Conservation (phyloP, 2,113 vertebrate species). For the Craseonycteris thonglongyai region DNA sequence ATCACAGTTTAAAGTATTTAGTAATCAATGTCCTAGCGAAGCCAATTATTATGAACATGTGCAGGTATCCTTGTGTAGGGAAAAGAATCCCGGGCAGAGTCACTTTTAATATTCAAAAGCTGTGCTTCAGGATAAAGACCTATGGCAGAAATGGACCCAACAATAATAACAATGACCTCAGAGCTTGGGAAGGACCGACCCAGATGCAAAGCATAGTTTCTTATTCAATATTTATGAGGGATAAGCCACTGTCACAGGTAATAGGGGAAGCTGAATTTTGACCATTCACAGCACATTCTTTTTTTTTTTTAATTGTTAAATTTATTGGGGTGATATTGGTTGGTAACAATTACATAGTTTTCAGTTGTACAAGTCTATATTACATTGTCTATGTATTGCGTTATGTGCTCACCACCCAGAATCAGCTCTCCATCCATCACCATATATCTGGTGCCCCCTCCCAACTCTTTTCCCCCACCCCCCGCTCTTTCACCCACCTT, state of each 20-base stretch:
- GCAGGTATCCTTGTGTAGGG: not conserved
- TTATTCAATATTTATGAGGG: not conserved
- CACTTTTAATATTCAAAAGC: not conserved
- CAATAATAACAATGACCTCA: not conserved
- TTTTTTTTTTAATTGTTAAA: no score
- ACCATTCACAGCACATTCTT: not conserved
- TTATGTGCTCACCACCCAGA: no score
- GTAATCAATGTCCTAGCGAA: not conserved
- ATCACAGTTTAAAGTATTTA: not conserved
- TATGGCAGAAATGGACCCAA: not conserved
- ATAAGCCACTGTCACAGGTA: not conserved
- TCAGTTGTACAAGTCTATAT: no score
- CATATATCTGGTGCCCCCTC: no score
- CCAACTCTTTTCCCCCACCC: no score
- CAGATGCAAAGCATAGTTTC: not conserved
- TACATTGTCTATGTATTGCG: no score
- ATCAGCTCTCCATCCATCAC: no score
- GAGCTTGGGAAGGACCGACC: not conserved
- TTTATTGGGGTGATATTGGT: no score
- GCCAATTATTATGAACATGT: not conserved
- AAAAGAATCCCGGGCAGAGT: not conserved
- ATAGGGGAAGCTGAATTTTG: not conserved
- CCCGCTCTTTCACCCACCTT: no score
- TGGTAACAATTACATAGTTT: no score
- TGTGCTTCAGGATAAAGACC: not conserved